These are phyloP conservation scores for Oxyruncus cristatus DNA, from an alignment of 2,113 vertebrate species.

Conservation along the genomic window DNA sequence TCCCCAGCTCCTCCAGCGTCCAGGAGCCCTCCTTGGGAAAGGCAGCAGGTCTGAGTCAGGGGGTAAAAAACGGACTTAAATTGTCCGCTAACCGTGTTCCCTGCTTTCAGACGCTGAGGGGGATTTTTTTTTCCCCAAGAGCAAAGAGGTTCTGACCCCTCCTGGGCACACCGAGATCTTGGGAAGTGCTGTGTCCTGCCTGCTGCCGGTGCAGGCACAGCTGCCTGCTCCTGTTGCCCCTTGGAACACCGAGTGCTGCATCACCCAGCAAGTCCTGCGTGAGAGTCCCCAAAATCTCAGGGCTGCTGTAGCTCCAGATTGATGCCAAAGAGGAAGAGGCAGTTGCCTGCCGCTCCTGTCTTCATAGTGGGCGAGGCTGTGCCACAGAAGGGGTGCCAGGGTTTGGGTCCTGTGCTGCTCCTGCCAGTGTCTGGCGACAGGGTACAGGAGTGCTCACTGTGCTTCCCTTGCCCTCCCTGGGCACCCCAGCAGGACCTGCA, in stretches of 20 bases:
- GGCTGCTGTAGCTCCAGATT: neutral
- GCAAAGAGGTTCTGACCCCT: neutral
- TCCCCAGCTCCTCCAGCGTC: fast-evolving
- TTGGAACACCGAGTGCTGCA: neutral
- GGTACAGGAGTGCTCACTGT: neutral
- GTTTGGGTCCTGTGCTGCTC: neutral
- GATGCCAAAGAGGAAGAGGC: neutral
- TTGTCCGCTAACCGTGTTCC: neutral
- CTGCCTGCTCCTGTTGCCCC: neutral
- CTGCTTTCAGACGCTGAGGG: neutral
- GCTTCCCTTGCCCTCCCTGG: neutral
- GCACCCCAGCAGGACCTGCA: neutral
- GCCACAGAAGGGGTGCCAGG: fast-evolving
- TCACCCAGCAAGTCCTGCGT: fast-evolving
- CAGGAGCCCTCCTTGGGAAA: neutral
- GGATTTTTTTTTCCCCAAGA: neutral
- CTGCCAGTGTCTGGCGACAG: neutral
- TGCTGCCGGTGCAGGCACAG: neutral
- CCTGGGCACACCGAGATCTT: neutral
- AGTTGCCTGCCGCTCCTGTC: fast-evolving
- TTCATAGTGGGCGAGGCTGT: fast-evolving
- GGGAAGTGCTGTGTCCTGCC: neutral
- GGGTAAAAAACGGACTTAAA: neutral
- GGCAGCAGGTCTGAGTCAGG: neutral
- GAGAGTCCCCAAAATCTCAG: neutral